Base-by-base conservation (phyloP, 2,113 vertebrate genomes). In the Sarotherodon lohbergeri region DNA sequence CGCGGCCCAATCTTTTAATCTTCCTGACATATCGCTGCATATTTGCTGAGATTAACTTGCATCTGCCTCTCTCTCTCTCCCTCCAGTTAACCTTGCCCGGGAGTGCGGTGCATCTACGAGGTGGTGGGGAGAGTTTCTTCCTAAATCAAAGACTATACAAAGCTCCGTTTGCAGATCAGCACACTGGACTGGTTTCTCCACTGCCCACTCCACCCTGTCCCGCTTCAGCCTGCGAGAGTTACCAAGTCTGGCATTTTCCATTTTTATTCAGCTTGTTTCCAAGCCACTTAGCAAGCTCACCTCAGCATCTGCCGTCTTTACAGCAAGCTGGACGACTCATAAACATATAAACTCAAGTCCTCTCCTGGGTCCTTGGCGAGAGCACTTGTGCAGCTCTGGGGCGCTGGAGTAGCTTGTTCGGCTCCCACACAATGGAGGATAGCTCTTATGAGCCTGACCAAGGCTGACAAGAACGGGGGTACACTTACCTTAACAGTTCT, bases 11-110 rank as follows among this genome's bases (percentile, higher is more conserved):
- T 55, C 34, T 57, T 5, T 29, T 52, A 34, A 52, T 52, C 73
- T 52, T 78, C 27, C 27, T 34, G 27, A 52, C 46, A n/a, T n/a
- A 29, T n/a, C 6, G 12, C 61, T 50, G 46, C 17, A 43, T 43
- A 34, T 80, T 68, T 52, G 14, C 46, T 63, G 52, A 57, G 55
- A 76, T 82, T 92, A 91, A 94, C 71, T 55, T 2, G 8, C 11
- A 0, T 86, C 66, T 78, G 19, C 22, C 22, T 80, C 48, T 91
- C 17, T 91, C 48, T 91, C 84, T 84, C 71, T 81, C 93, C 93
- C 95, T 97, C 63, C 95, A 99, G 98, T 97, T 99, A 99, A 98
- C 98, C 97, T 96, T 93, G 96, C 97, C 96, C 87, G 1, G 96
- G 96, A 97, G 94, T 90, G 96, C 96, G 97, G 95, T 93, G 94